Conservation (phyloP, 2,888 invertebrate genomes). For the Dicranocentrus wangi region DNA sequence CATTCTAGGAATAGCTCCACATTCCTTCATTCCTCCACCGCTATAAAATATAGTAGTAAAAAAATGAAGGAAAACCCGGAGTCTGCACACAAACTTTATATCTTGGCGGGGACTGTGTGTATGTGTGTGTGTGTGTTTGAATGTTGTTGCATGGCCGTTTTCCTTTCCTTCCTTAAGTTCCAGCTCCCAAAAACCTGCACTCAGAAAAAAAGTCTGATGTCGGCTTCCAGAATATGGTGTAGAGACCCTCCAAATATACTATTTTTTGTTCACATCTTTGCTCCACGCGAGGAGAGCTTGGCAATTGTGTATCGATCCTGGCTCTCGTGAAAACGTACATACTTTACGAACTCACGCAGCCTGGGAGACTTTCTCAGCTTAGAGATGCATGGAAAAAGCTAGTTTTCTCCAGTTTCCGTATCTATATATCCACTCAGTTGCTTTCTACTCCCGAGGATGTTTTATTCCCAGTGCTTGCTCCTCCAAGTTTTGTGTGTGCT, state of each 20-base stretch:
- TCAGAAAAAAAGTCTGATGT: too few species aligned
- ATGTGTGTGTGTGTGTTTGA: too few species aligned
- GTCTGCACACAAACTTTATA: not conserved
- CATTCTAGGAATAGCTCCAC: constrained; percentile 8
- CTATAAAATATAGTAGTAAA: constrained; percentile 15
- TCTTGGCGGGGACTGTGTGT: too few species aligned
- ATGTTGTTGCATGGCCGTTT: not conserved
- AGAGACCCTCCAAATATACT: too few species aligned
- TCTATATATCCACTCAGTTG: too few species aligned
- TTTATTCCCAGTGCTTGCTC: constrained; percentile 33
- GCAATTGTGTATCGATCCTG: constrained; percentile 62
- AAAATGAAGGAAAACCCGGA: not conserved
- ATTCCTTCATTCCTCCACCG: not conserved
- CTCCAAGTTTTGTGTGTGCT: not conserved
- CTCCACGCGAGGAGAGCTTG: constrained; percentile 3
- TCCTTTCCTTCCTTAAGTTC: constrained; percentile 1
- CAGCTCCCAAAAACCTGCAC: too few species aligned
- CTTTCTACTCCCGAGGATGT: constrained; percentile 21
- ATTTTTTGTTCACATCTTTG: too few species aligned
- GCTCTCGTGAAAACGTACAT: constrained; percentile 4
- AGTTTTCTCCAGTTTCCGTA: constrained; percentile 32
- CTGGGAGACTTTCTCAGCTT: constrained; percentile 25
- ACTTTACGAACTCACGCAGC: not conserved
- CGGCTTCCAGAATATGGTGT: too few species aligned
- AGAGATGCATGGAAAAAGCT: constrained; percentile 61